A percentile compares a stretch with the other conserved stretches of the same genome.
These are phyloP conservation scores for Dasysyrphus albostriatus DNA, from an alignment of 2,888 invertebrate species.

Conservation along the genomic window DNA sequence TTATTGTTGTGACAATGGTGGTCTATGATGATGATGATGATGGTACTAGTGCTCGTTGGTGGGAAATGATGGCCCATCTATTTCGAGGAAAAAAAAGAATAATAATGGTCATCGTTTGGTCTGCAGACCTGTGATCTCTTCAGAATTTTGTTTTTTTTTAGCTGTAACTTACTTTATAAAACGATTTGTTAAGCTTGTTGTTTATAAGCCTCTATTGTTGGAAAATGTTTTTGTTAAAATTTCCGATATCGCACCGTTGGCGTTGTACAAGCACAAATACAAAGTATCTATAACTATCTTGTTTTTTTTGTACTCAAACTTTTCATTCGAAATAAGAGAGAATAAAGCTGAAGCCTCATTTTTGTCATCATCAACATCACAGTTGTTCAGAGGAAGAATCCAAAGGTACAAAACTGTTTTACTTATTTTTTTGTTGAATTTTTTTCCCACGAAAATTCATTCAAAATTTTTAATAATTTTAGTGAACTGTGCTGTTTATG, in stretches of 20 bases:
- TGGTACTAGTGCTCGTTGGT: not conserved
- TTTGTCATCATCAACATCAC: too few species aligned
- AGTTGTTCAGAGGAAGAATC: too few species aligned
- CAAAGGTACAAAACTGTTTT: too few species aligned
- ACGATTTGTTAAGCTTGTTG: slow-evolving; percentile 69
- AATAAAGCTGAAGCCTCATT: not conserved
- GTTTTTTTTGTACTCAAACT: slow-evolving; percentile 15
- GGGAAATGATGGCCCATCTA: slow-evolving; percentile 45
- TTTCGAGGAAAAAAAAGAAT: slow-evolving; percentile 31
- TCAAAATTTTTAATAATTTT: too few species aligned
- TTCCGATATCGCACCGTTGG: slow-evolving; percentile 37
- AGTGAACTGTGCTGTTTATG: too few species aligned
- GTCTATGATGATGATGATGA: slow-evolving; percentile 21
- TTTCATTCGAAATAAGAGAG: slow-evolving; percentile 3
- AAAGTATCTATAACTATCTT: not conserved
- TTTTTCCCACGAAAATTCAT: too few species aligned
- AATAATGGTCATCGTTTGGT: slow-evolving; percentile 61
- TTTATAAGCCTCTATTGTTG: slow-evolving; percentile 47
- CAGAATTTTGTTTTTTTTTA: slow-evolving; percentile 37
- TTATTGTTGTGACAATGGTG: slow-evolving; percentile 8
- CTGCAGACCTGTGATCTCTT: slow-evolving; percentile 52
- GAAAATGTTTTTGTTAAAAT: slow-evolving; percentile 44
- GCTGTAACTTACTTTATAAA: slow-evolving; percentile 58
- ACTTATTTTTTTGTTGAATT: too few species aligned
- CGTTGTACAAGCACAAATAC: not conserved